These are phyloP conservation scores for Latrodectus geometricus DNA, from an alignment of 1,140 invertebrate species.

Conservation along the genomic window DNA sequence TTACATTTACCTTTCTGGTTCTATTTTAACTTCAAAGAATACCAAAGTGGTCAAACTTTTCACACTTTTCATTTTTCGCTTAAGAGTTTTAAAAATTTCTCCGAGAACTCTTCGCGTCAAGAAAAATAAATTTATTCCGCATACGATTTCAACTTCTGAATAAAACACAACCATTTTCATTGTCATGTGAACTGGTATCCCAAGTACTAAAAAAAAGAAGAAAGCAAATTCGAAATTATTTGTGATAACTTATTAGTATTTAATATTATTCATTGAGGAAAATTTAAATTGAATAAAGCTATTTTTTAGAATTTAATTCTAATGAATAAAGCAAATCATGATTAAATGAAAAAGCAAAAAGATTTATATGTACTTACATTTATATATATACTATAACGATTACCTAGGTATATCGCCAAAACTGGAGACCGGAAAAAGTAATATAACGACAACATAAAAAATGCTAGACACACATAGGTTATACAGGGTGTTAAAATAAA, in stretches of 20 bases:
- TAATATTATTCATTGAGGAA: too few species aligned
- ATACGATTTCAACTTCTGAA: not conserved
- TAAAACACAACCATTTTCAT: not conserved
- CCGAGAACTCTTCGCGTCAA: not conserved
- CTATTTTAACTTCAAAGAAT: not conserved
- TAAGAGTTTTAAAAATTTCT: not conserved
- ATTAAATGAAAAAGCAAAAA: too few species aligned
- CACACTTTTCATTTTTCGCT: not conserved
- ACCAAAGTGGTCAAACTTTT: not conserved
- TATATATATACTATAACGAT: too few species aligned
- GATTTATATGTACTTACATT: too few species aligned
- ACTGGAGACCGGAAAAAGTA: too few species aligned
- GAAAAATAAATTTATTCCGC: not conserved
- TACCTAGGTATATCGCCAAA: too few species aligned
- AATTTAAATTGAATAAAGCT: too few species aligned
- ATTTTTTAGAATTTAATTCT: too few species aligned
- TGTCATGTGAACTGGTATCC: not conserved
- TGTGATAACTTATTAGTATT: not conserved
- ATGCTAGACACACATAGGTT: too few species aligned
- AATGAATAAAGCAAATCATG: too few species aligned
- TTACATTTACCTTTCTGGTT: not conserved
- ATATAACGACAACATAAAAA: too few species aligned
- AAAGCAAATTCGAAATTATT: not conserved
- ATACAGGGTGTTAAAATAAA: too few species aligned
- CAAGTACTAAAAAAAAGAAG: not conserved